Base-by-base conservation (phyloP, 2,797 vertebrate species). In the Melanogrammus aeglefinus region DNA sequence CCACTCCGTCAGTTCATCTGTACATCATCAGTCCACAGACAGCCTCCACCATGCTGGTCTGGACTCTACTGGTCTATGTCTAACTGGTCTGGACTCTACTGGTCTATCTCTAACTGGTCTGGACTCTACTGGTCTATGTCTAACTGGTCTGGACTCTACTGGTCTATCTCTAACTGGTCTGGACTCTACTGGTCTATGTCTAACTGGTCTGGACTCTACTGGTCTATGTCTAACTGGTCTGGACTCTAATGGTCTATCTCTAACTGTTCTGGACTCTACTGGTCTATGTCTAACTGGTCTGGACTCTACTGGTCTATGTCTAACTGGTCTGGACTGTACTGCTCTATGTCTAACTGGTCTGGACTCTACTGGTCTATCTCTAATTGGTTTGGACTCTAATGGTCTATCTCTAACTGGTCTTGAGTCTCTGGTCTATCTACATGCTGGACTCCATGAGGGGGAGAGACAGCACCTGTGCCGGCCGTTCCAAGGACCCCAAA, bases 371-470 rank as follows among this genome's bases (percentile, higher is more conserved):
- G 12, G 4, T 47, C 44, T 47, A 13, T 47, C 12, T 47, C 18
- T 63, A 7, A 57, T 21, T 57, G 51, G 18, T 57, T 21, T 57
- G 0, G 18, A n/a, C 0, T 44, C 41, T 44, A 0, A 14, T 13
- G 44, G 44, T 51, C 47, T 21, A 18, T 51, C 16, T 51, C 12
- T 47, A 2, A 51, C 47, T 51, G 16, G 63, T 66, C 63, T 63
- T 1, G 57, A 18, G 1, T 63, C 57, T 63, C 63, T 4, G 63
- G 63, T 66, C 63, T 27, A 12, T 27, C n/a, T 69, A 69, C 63
- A 69, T 69, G 10, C 63, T 69, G 63, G 63, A 69, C 63, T 69
- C 63, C 63, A 69, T 69, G 10, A 69, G 63, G 63, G 63, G 63
- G 63, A 69, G 63, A 10, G 63, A 27, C 63, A 69, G 63, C 63